A percentile compares a stretch with the other conserved stretches of the same genome.
These are phyloP conservation scores for Saccostrea cuccullata DNA, from an alignment of 1,140 invertebrate species.

Conservation along the genomic window DNA sequence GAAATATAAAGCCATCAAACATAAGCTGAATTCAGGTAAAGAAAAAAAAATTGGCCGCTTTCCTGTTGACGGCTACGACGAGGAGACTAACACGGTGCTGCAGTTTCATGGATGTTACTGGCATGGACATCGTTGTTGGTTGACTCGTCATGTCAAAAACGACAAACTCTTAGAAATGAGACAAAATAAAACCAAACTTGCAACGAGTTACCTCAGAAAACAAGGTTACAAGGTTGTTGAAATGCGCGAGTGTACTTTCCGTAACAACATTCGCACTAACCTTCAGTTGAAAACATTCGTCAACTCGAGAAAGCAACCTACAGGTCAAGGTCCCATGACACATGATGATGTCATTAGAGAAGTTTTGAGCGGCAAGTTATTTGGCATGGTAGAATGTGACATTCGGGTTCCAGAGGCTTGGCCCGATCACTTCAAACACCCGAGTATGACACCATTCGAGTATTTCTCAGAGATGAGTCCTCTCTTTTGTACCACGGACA, in stretches of 20 bases:
- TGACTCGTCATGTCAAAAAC: slow-evolving; percentile 30
- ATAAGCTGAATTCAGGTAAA: slow-evolving; percentile 39
- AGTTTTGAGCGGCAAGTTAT: neutral
- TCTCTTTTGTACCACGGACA: neutral
- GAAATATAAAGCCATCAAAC: slow-evolving; percentile 30
- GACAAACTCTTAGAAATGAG: neutral
- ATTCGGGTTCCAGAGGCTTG: slow-evolving; percentile 53
- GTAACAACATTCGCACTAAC: neutral
- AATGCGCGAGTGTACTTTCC: slow-evolving; percentile 38
- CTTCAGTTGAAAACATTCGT: slow-evolving; percentile 28
- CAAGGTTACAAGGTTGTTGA: slow-evolving; percentile 39
- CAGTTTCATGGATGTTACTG: slow-evolving; percentile 46
- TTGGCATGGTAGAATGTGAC: neutral
- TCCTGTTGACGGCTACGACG: slow-evolving; percentile 45
- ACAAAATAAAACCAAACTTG: slow-evolving; percentile 18
- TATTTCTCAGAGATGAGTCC: too few species aligned
- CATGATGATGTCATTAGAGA: slow-evolving; percentile 42
- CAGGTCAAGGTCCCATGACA: slow-evolving; percentile 27
- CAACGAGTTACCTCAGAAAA: slow-evolving; percentile 8
- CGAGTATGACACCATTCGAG: slow-evolving; percentile 41
- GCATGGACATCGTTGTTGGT: slow-evolving; percentile 37
- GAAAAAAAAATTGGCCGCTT: slow-evolving; percentile 41
- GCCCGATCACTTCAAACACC: slow-evolving; percentile 40
- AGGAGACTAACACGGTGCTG: neutral
- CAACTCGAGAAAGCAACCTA: slow-evolving; percentile 5